These are phyloP conservation scores for Athene noctua DNA, from an alignment of 2,113 vertebrate genomes.

Conservation along the genomic window DNA sequence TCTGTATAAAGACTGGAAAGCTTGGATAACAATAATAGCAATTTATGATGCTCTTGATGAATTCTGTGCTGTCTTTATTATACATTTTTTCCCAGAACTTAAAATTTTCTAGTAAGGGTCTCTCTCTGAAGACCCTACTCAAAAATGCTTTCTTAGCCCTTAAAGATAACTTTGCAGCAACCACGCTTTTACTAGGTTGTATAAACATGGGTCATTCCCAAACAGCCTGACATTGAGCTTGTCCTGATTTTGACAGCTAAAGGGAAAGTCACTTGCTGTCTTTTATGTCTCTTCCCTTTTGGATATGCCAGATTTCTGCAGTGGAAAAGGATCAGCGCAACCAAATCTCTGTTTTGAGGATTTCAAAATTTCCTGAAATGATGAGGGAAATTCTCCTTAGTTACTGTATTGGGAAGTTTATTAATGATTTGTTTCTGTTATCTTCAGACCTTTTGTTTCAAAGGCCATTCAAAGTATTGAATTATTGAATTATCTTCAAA, in stretches of 20 bases:
- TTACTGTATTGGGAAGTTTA: not conserved
- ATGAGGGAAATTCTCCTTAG: not conserved
- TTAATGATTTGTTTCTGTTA: not conserved
- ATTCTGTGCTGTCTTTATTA: not conserved
- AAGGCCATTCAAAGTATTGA: not conserved
- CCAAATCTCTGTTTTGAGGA: not conserved
- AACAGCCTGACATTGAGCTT: not conserved
- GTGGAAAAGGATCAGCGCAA: not conserved
- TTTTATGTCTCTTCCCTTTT: not conserved
- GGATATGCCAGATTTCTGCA: not conserved
- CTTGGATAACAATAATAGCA: not conserved
- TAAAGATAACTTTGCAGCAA: not conserved
- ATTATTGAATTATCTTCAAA: not conserved
- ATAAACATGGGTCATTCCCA: not conserved
- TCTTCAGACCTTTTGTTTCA: not conserved
- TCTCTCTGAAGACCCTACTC: not conserved
- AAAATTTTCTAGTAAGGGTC: not conserved
- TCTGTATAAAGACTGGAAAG: not conserved
- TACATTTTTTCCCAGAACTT: not conserved
- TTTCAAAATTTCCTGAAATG: not conserved
- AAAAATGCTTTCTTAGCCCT: not conserved
- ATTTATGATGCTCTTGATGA: not conserved
- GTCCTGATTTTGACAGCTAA: not conserved
- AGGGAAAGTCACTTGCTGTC: not conserved
- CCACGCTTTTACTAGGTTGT: not conserved